These are phyloP conservation scores for Drosophila nr. perissopoda DNA, from an alignment of 2,888 invertebrate species.

Conservation along the genomic window DNA sequence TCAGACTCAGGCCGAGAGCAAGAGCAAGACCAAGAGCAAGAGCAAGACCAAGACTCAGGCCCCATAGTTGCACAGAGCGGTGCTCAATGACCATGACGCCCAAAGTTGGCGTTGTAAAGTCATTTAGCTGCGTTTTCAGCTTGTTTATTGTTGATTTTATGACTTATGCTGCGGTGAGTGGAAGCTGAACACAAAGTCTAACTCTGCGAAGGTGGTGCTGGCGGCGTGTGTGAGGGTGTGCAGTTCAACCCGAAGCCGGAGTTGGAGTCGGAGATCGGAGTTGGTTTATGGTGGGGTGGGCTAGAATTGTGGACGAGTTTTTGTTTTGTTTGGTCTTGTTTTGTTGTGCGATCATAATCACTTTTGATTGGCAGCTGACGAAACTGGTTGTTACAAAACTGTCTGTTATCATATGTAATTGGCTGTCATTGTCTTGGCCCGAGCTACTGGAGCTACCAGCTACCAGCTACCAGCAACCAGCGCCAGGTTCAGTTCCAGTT, in stretches of 20 bases:
- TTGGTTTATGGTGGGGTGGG: not conserved
- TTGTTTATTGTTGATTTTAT: constrained; percentile 69
- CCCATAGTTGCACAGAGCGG: constrained; percentile 14
- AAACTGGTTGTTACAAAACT: constrained; percentile 72
- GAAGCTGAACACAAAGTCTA: not conserved
- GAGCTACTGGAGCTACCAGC: constrained; percentile 24
- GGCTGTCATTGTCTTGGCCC: constrained; percentile 63
- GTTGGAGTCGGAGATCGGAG: not conserved
- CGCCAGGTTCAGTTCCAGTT: not conserved
- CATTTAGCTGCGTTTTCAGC: constrained; percentile 53
- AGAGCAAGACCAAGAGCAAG: not conserved
- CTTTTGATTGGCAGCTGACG: constrained; percentile 53
- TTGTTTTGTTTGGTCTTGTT: not conserved
- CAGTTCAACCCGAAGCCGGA: not conserved
- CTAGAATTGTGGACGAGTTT: not conserved
- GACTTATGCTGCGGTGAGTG: constrained; percentile 50
- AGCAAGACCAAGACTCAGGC: not conserved
- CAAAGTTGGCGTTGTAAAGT: constrained; percentile 54
- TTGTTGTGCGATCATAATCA: constrained; percentile 7
- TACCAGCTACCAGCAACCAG: constrained; percentile 3
- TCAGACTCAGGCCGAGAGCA: not conserved
- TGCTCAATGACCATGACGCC: constrained; percentile 73
- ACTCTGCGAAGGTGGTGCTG: constrained; percentile 2
- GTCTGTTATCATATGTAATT: constrained; percentile 74
- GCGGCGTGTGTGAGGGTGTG: not conserved